phyloP scores from a whole-genome alignment of 2,113 vertebrate genomes.

The Muntiacus muntjak region DNA sequence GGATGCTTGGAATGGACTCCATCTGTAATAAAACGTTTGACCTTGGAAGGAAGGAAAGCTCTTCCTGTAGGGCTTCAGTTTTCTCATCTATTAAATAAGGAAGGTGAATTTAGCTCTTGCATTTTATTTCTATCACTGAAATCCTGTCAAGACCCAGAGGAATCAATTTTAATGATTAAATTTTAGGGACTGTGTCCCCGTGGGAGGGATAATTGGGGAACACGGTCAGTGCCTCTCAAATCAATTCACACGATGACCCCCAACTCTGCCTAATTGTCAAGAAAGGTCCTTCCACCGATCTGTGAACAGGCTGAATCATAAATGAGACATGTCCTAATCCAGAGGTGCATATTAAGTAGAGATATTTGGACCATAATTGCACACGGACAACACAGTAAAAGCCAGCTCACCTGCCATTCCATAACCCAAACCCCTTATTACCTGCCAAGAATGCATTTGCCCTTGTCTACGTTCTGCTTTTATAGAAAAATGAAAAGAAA shows the following conservation, averaged over 20 bases:
- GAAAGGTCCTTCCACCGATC: background rate
- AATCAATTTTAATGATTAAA: conserved; percentile 49
- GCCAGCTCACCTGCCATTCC: background rate
- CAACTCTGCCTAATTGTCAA: conserved; percentile 16
- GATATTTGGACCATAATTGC: conserved; percentile 34
- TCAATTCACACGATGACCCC: conserved; percentile 17
- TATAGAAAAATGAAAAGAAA: background rate
- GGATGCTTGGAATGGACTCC: background rate
- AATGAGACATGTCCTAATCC: conserved; percentile 1
- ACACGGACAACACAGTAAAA: background rate
- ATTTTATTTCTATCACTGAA: conserved; percentile 30
- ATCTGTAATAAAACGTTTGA: background rate
- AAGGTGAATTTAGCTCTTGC: background rate
- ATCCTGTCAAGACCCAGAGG: conserved; percentile 12
- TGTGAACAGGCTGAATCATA: background rate
- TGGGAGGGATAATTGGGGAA: background rate
- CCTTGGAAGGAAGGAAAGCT: background rate
- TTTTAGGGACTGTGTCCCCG: background rate
- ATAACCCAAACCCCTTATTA: conserved; percentile 42
- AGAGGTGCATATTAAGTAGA: conserved; percentile 44
- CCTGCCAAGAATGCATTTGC: background rate
- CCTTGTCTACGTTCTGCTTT: background rate
- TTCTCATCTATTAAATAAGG: background rate
- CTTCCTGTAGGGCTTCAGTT: background rate
- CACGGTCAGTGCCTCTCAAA: conserved; percentile 13